Percentiles rank a stretch among this genome's conserved stretches.
Conservation (phyloP, 2,113 vertebrate genomes). For the Microcebus ravelobensis region DNA sequence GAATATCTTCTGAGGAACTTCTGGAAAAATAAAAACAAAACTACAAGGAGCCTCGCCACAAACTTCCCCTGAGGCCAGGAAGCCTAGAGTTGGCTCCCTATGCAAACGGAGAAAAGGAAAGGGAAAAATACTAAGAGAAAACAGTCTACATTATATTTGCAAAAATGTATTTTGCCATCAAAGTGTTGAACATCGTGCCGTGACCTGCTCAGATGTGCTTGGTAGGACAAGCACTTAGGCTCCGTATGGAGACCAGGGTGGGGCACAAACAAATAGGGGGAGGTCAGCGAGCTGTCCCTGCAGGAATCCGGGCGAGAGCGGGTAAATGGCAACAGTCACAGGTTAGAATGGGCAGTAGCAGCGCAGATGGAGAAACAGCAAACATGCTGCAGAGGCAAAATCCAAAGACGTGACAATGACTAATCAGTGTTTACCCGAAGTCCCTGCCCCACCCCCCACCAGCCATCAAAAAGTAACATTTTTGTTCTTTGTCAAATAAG, state of each 20-base stretch:
- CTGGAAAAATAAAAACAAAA: conserved; percentile 27
- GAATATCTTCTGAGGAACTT: neutral
- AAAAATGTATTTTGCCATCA: neutral
- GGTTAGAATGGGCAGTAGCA: neutral
- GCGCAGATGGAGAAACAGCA: neutral
- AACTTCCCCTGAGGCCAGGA: neutral
- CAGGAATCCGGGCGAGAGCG: neutral
- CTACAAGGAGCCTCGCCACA: neutral
- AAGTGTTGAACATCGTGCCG: neutral
- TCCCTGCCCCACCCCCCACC: fast-evolving
- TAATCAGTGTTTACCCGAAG: neutral
- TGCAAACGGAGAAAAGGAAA: neutral
- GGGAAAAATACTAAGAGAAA: neutral
- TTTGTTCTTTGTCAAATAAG: neutral
- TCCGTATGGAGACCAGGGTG: neutral
- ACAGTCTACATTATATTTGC: neutral
- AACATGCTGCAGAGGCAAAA: neutral
- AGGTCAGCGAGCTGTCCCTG: neutral
- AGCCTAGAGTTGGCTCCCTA: neutral
- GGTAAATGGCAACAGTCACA: neutral
- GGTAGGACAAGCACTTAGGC: neutral
- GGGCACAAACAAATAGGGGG: neutral
- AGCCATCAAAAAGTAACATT: neutral
- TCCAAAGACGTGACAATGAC: neutral
- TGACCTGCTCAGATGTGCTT: neutral